Base-by-base conservation (phyloP, 2,888 invertebrate genomes). In the Ophonus ardosiacus region DNA sequence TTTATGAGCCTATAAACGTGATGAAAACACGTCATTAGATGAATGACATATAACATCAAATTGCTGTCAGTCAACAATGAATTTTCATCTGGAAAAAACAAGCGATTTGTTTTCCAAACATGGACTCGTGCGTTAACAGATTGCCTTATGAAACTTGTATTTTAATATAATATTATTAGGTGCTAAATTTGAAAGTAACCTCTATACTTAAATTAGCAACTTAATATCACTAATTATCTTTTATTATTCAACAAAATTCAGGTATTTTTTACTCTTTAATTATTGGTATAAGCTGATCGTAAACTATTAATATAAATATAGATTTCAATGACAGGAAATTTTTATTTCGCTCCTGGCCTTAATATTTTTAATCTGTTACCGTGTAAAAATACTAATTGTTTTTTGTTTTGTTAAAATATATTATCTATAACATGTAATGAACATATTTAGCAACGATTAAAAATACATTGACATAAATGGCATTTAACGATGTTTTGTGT, bases 381-480 rank as follows among this genome's bases (percentile, higher is more conserved):
- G 43, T 51, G 43, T 51, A 51, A 51, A 51, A 51, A 51, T 51
- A 13, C 13, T 51, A 51, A 51, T 51, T 51, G 13, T 59, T 59
- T 59, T 59, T 51, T 51, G 13, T 59, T 59, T 59, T 59, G 7
- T 59, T 59, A n/a, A 68, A 38, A 31, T 31, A 24, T 24, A 31
- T 31, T 31, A 31, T 31, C 31, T 31, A 31, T 31, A 31, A 15
- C 15, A 7, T 38, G 10, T 15, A 15, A n/a, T 68, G 24, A 8
- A 31, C 68, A 68, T 68, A 24, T 31, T 68, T 7, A 31, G 43
- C 18, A 18, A 74, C 40, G 40, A 74, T 74, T 43, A 74, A 74
- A 74, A 74, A 51, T 21, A 74, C 71, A 74, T 74, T 74, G 71
- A 74, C 71, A 74, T 15, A 74, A 74, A 74, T 74, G 71, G 18